Evolutionary conservation across 2,888 invertebrate genomes (phyloP).

Genomic region (Cerastis rubricosa): DNA sequence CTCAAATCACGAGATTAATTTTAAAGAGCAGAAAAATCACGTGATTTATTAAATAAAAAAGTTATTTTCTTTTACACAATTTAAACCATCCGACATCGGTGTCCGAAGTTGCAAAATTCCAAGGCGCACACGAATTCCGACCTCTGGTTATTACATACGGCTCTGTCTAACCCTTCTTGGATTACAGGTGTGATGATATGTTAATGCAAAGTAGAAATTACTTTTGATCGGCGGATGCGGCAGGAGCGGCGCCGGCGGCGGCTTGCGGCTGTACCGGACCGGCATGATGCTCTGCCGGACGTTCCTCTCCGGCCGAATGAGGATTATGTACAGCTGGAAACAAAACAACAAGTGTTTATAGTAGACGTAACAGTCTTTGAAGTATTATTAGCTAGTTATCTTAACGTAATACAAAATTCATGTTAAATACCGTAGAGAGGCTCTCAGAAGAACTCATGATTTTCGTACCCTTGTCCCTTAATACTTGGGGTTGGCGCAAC

Average conservation of each 20-base stretch:
- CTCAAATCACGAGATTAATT: too few species aligned
- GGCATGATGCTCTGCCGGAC: slow-evolving; percentile 97
- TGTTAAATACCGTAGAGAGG: neutral
- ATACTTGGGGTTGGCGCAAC: neutral
- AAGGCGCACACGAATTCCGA: too few species aligned
- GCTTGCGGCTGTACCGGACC: slow-evolving; percentile 88
- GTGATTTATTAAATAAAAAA: too few species aligned
- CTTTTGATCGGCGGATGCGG: slow-evolving; percentile 82
- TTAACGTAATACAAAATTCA: neutral
- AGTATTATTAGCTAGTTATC: neutral
- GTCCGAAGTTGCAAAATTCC: too few species aligned
- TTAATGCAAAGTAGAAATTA: slow-evolving; percentile 61
- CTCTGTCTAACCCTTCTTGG: neutral
- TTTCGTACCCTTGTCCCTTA: neutral
- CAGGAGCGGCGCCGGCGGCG: slow-evolving; percentile 80
- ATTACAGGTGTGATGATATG: neutral
- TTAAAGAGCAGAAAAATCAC: too few species aligned
- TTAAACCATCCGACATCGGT: too few species aligned
- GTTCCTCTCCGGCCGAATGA: slow-evolving; percentile 97
- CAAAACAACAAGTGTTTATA: neutral
- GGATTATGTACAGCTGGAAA: slow-evolving; percentile 96
- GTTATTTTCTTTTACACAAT: too few species aligned
- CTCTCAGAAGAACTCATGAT: neutral
- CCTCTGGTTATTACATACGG: too few species aligned
- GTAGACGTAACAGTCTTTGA: neutral